Conservation (phyloP, 2,888 invertebrate genomes). For the Bellardia bayeri region DNA sequence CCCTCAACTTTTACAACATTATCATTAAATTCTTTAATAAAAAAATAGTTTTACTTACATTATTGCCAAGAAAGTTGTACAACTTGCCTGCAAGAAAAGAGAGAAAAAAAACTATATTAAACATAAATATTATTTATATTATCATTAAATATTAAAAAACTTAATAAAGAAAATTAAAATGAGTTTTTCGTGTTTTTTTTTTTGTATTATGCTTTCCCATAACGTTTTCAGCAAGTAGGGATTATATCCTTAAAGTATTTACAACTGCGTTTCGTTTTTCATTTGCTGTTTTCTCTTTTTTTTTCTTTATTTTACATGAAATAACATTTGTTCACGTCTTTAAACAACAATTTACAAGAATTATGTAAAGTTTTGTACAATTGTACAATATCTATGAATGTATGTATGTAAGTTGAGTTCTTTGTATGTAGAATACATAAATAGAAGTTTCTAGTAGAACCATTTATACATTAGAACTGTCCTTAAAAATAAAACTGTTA, state of each 20-base stretch:
- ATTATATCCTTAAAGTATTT: conserved; percentile 11
- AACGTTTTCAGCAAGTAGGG: background rate
- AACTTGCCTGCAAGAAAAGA: conserved; percentile 3
- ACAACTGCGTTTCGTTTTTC: background rate
- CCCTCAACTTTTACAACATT: background rate
- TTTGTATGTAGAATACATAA: too few species aligned
- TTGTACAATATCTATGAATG: background rate
- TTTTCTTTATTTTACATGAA: conserved; percentile 8
- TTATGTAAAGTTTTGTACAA: conserved; percentile 44
- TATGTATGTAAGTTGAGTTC: background rate
- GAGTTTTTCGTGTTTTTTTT: background rate
- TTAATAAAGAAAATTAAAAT: conserved; percentile 21
- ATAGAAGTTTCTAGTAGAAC: too few species aligned
- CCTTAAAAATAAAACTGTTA: too few species aligned
- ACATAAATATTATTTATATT: conserved; percentile 7
- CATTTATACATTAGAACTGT: too few species aligned
- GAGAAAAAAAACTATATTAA: background rate
- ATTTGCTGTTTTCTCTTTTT: background rate
- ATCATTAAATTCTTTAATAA: conserved; percentile 1
- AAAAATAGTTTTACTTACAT: conserved; percentile 35
- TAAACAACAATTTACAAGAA: conserved; percentile 52
- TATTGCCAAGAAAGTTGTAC: background rate
- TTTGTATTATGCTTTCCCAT: background rate
- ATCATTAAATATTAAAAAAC: background rate
- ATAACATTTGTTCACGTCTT: conserved; percentile 59